Percentiles rank a stretch among this genome's conserved stretches.
phyloP scores from a whole-genome alignment of 2,888 invertebrate species.

The Drosophila mimetica region DNA sequence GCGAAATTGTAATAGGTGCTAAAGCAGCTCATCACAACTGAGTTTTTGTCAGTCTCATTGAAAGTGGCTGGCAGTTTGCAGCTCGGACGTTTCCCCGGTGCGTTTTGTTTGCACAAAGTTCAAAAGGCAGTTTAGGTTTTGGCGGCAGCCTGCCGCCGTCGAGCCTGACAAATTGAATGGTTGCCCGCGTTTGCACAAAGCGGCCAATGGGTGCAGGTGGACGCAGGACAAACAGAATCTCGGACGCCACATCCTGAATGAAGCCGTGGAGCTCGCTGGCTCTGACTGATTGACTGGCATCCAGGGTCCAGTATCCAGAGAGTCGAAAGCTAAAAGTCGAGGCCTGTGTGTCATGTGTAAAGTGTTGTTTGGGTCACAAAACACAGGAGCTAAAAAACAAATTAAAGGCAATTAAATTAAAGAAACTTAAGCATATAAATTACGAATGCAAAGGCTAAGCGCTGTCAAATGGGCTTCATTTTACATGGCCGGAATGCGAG shows the following conservation, averaged over 20 bases:
- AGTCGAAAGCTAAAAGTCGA: not conserved
- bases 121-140: constrained; percentile 39
- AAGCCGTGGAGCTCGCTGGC: constrained; percentile 16
- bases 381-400: constrained; percentile 9
- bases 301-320: not conserved
- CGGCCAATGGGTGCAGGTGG: constrained; percentile 30
- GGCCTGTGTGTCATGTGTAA: constrained; percentile 13
- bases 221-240: constrained; percentile 54
- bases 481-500: not conserved
- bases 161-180: constrained; percentile 78
- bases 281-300: constrained; percentile 40
- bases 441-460: constrained; percentile 1
- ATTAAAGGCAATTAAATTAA: constrained; percentile 6
- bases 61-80: constrained; percentile 60
- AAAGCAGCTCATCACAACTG: not conserved
- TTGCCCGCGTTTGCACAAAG: constrained; percentile 72
- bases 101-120: constrained; percentile 71
- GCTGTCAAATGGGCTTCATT: constrained; percentile 8
- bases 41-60: constrained; percentile 39
- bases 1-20: constrained; percentile 4
- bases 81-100: constrained; percentile 37
- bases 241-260: constrained; percentile 37
- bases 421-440: constrained; percentile 32
- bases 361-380: constrained; percentile 22
- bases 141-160: constrained; percentile 42